phyloP scores from a whole-genome alignment of 1,140 invertebrate species.

The Formica exsecta region DNA sequence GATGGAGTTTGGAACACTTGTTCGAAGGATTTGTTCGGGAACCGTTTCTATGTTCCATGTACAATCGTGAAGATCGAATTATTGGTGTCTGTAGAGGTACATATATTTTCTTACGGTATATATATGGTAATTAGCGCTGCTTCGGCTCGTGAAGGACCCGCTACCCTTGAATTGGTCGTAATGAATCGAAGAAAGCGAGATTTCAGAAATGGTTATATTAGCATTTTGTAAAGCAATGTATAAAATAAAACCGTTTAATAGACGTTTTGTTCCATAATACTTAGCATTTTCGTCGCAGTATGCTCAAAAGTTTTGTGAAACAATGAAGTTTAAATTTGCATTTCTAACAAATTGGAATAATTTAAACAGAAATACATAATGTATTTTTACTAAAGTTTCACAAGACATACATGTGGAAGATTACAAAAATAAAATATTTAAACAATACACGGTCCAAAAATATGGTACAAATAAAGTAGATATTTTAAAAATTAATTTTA shows the following conservation, averaged over 20 bases:
- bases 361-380: conserved; percentile 6
- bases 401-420: background rate
- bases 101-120: conserved; percentile 76
- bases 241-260: background rate
- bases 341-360: background rate
- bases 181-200: background rate
- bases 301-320: background rate
- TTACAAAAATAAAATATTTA: conserved; percentile 16
- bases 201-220: conserved; percentile 4
- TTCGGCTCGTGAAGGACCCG: conserved; percentile 71
- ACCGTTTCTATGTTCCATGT: conserved; percentile 67
- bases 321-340: background rate
- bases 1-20: conserved; percentile 49
- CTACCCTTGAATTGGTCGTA: conserved; percentile 66
- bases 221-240: conserved; percentile 1
- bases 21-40: conserved; percentile 64
- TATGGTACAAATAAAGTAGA: conserved; percentile 3
- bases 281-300: background rate
- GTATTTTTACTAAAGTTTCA: background rate
- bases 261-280: background rate
- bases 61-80: conserved; percentile 72
- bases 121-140: conserved; percentile 70
- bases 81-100: conserved; percentile 76
- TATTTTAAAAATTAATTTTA: background rate
- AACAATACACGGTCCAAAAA: background rate